Evolutionary conservation across 1,140 invertebrate species (phyloP), one percentile per base, ranked within the genome.

Genomic region (Drosophila arawakana): DNA sequence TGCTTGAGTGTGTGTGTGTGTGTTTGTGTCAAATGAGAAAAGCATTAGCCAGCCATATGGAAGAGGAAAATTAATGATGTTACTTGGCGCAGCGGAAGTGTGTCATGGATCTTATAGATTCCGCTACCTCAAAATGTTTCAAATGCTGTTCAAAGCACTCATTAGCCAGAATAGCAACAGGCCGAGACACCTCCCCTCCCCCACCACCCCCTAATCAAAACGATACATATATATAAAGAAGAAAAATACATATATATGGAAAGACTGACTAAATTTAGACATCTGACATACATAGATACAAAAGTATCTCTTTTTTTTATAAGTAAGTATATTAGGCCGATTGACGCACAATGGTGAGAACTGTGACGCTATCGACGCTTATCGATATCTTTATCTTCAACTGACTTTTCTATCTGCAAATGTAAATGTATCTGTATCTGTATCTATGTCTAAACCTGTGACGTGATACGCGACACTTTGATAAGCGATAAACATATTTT

Each of bases 41-140:
- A 74, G 69, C 73, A 77, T 76, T 77, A 76, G 68, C 67, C 61
- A 65, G 46, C 57, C 60, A 76, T 72, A 73, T 76, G 73, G 81
- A 84, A 65, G 57, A 81, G 67, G 68, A 85, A 81, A 88, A 88
- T 88, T 88, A 89, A 88, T 88, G 84, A 89, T 88, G 84, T 82
- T 89, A 88, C 80, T 82, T 74, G 70, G 75, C 67, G 73, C 73
- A 66, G 39, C 81, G 69, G 76, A 86, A 89, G 73, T 86, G 76
- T 86, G 83, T 86, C 83, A 86, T 73, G 83, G 83, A 86, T 88
- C 71, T 73, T 71, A 50, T 52, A 76, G 63, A 59, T 67, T 61
- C 66, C 66, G 37, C 50, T 60, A 50, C 60, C 60, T 71, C 41
- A 54, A 61, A 73, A 59, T 73, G 63, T 13, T 60, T 46, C 46